Evolutionary conservation across 2,888 invertebrate genomes (phyloP), one percentile per base, ranked within the genome.

Genomic region (Agrotis clavis): DNA sequence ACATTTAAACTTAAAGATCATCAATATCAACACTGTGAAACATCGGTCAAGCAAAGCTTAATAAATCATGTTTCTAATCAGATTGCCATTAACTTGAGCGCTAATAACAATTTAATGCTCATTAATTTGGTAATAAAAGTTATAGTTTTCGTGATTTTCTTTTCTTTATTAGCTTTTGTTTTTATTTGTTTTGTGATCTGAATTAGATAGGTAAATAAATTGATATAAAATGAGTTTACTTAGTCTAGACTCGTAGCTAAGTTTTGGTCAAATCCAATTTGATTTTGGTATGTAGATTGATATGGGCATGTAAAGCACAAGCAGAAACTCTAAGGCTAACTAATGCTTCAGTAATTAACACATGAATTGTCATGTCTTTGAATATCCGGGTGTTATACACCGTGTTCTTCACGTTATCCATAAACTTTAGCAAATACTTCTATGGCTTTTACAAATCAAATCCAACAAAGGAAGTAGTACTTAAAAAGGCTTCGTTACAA

Each of bases 41-140:
- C n/a, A 45, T 50, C 41, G 54, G 6, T n/a, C n/a, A 50, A 57
- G 35, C 67, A 47, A 18, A n/a, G 45, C 45, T 75, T 59, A 25
- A 13, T 45, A 57, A 73, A 67, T 75, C 25, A 35, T 57, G 35
- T 35, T 35, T 2, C 13, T n/a, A 57, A 57, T 75, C 30, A 47
- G 50, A 41, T 19, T 47, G 47, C 19, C 51, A 59, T 47, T 25
- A 68, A 68, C 25, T 73, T 67, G 51, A 59, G 35, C 57, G 50
- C 6, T 25, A 68, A 59, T 73, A 59, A 51, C 14, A 47, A 59
- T 41, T 47, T 47, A n/a, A n/a, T 25, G n/a, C 14, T 73, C 30
- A 21, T 65, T 56, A 35, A 30, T 19, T 41, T 54, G 1, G 18
- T 64, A 50, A 66, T 74, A 18, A 65, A 54, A 48, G n/a, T 56